Conservation (phyloP, 2,113 vertebrate species). For the Lasiurus borealis region DNA sequence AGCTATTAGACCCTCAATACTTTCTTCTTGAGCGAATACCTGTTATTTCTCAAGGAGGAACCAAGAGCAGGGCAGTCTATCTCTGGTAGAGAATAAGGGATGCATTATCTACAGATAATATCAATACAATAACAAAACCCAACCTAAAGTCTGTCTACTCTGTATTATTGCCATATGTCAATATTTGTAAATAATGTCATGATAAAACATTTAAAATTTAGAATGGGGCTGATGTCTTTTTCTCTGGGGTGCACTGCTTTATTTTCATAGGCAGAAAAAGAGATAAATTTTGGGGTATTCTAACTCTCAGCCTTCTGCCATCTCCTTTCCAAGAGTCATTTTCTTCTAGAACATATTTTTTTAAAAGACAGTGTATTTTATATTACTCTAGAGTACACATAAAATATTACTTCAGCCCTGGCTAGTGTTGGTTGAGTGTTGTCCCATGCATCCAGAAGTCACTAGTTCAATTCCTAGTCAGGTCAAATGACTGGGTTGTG, state of each 20-base stretch:
- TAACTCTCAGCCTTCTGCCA: background rate
- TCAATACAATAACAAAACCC: background rate
- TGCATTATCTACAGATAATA: background rate
- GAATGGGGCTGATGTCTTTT: background rate
- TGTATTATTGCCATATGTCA: background rate
- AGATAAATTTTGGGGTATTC: background rate
- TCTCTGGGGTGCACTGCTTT: background rate
- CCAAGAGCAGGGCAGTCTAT: background rate
- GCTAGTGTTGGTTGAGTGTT: too few relatives aligned
- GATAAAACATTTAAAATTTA: too few relatives aligned
- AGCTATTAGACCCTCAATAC: background rate
- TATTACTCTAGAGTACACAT: background rate
- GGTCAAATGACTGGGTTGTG: too few relatives aligned
- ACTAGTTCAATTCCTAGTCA: too few relatives aligned
- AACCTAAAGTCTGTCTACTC: background rate
- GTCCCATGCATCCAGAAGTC: too few relatives aligned
- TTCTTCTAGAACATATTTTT: slow-evolving; percentile 1
- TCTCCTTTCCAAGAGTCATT: background rate
- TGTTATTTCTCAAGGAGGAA: background rate
- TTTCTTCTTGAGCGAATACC: background rate
- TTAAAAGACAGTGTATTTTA: background rate
- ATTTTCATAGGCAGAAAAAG: background rate
- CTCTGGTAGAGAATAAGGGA: background rate
- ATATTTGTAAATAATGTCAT: background rate
- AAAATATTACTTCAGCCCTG: background rate